phyloP scores from a whole-genome alignment of 2,888 invertebrate genomes.

The Phania funesta region DNA sequence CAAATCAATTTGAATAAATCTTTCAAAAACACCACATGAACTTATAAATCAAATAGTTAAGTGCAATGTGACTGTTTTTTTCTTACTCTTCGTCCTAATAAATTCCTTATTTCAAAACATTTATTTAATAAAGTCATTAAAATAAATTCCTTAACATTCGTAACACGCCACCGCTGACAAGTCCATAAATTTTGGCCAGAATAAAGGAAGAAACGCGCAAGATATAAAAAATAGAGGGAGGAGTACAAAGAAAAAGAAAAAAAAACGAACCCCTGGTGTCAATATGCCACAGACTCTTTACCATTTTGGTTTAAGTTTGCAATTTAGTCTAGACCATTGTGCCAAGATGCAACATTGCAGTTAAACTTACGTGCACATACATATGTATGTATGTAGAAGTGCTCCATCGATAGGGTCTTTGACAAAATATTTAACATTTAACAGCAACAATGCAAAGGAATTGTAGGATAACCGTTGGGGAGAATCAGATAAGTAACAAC shows the following conservation, averaged over 20 bases:
- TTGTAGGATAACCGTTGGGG: neutral
- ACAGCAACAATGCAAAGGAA: neutral
- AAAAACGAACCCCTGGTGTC: slow-evolving; percentile 43
- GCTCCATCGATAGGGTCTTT: slow-evolving; percentile 6
- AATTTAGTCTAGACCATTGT: slow-evolving; percentile 53
- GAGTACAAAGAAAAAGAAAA: neutral
- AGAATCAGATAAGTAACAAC: slow-evolving; percentile 40
- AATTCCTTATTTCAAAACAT: no score
- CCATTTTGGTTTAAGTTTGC: slow-evolving; percentile 40
- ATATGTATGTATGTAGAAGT: neutral
- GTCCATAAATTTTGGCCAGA: slow-evolving; percentile 58
- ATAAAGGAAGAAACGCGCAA: slow-evolving; percentile 4
- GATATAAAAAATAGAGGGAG: neutral
- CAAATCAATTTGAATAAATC: no score
- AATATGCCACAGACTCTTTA: slow-evolving; percentile 52
- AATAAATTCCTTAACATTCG: no score
- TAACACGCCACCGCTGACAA: slow-evolving; percentile 55
- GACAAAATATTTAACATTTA: slow-evolving; percentile 42
- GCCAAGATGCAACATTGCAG: neutral
- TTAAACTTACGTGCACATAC: slow-evolving; percentile 5
- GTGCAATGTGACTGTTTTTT: no score
- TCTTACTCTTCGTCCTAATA: no score
- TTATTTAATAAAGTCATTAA: no score
- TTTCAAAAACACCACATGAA: no score
- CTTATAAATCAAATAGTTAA: no score